These are phyloP conservation scores for Saccostrea echinata DNA, from an alignment of 1,140 invertebrate species.

Conservation along the genomic window DNA sequence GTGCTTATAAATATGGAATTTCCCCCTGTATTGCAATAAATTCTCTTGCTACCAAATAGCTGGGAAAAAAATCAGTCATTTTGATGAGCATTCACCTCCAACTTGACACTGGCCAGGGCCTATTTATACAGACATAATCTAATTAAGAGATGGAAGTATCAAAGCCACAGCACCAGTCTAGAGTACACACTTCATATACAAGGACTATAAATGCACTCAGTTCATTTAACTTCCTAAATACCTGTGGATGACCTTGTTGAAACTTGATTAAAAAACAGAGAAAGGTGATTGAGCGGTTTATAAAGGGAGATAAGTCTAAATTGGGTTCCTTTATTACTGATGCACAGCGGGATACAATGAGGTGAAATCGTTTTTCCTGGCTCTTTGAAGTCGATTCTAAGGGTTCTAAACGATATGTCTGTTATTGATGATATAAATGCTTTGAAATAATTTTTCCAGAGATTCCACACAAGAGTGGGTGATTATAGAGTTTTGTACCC, in stretches of 20 bases:
- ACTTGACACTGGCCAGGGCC: not conserved
- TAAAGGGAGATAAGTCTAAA: constrained; percentile 32
- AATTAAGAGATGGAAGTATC: not conserved
- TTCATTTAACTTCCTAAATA: constrained; percentile 8
- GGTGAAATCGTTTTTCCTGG: not conserved
- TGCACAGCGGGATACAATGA: not conserved
- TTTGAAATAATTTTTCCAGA: no score
- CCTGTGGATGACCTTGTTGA: not conserved
- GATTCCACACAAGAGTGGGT: no score
- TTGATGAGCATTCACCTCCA: not conserved
- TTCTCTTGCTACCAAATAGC: no score
- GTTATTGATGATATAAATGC: not conserved
- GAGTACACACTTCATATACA: not conserved
- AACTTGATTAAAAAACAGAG: constrained; percentile 24
- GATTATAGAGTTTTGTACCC: not conserved
- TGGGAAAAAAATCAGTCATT: not conserved
- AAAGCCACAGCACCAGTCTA: not conserved
- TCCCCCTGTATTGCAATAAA: not conserved
- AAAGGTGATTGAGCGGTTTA: not conserved
- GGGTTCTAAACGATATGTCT: not conserved
- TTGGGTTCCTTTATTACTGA: constrained; percentile 19
- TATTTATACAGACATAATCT: not conserved
- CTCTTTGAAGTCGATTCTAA: not conserved
- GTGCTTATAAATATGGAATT: not conserved
- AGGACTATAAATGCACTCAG: not conserved